Evolutionary conservation across 2,888 invertebrate genomes (phyloP), one percentile per base, ranked within the genome.

Genomic region (Dasypolia templi): DNA sequence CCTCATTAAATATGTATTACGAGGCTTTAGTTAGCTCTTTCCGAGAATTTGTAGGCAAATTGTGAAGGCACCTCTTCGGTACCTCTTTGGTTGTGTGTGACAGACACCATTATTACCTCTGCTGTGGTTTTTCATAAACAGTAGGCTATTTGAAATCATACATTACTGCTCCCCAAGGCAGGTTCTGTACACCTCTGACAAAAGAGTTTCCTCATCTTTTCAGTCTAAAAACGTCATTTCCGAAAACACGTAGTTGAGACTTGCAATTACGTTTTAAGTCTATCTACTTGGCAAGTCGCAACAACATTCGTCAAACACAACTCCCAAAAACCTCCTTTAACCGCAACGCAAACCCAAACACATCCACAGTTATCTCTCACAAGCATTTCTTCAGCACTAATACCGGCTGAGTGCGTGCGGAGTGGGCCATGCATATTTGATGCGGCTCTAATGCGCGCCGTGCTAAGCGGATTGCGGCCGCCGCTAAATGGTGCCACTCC

Each of bases 341-440:
- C 53, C 17, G 3, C 4, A 9, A 39, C 11, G 51, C 14, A 53
- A 78, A 46, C 62, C 63, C 56, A 66, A n/a, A 58, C 55, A 67
- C 65, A 79, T 69, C 58, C 62, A 42, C 75, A 74, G 75, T 72
- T 82, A 83, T 83, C 84, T 83, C 51, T 58, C 39, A 56, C 42
- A 44, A 58, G 55, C 67, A 82, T 77, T 82, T 72, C 84, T 81
- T 26, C 67, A 73, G 73, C 77, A 69, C 82, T 81, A 77, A 82
- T 72, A 56, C 84, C 71, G 70, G 84, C 63, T 72, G 78, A 84
- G 88, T 90, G 87, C 89, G 87, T 90, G 87, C 88, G 90, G 91
- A 92, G 92, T 92, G 92, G 85, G 74, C 86, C 91, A 91, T 95
- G 91, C 92, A 95, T 95, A 95, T 94, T 95, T 94, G 88, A 95